Base-by-base conservation (phyloP, 2,797 vertebrate genomes). In the Sparidentex hasta region DNA sequence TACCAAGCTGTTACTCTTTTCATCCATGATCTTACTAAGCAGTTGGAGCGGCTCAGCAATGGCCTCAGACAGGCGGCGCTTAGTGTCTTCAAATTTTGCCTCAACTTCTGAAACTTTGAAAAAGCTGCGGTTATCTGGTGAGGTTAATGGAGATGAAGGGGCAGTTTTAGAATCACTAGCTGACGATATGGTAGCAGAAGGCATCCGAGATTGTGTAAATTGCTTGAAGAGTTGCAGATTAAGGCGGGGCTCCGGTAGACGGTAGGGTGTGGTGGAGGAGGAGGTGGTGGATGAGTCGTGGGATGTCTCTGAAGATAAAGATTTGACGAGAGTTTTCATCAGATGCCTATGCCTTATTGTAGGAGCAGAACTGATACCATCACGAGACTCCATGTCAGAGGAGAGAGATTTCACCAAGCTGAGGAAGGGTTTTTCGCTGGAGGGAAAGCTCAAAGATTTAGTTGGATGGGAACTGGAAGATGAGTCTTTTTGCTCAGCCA, bases 51-150 rank as follows among this genome's bases (percentile, higher is more conserved):
- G 98, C 76, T 99, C 98, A 1, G 96, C 96, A 76, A 99, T 99
- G 3, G 95, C 98, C 93, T 99, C 98, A 0, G 98, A 97, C 75
- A 99, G 93, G 80, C 98, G 98, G 0, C 98, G 95, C 78, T 96
- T 99, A 5, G 98, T 99, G 95, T 99, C 98, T 90, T 99, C 98
- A 4, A 99, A 96, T 84, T 95, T 96, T 44, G 98, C 97, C 91
- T 99, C 98, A 63, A 99, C 98, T 81, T 99, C 98, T n/a, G 97
- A 95, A 54, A 98, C 98, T 90, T 97, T 99, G 88, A 99, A 99
- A 95, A 99, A 99, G 86, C 96, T 98, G 63, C 98, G 97, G 46
- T 94, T 95, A 18, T 99, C 98, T 0, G 96, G 96, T 1, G 98
- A 99, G 5, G 95, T 96, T 43, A 98, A 84, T 0, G 98, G 98